Conservation (phyloP, 2,113 vertebrate genomes). For the Ivindomyrus marchei region DNA sequence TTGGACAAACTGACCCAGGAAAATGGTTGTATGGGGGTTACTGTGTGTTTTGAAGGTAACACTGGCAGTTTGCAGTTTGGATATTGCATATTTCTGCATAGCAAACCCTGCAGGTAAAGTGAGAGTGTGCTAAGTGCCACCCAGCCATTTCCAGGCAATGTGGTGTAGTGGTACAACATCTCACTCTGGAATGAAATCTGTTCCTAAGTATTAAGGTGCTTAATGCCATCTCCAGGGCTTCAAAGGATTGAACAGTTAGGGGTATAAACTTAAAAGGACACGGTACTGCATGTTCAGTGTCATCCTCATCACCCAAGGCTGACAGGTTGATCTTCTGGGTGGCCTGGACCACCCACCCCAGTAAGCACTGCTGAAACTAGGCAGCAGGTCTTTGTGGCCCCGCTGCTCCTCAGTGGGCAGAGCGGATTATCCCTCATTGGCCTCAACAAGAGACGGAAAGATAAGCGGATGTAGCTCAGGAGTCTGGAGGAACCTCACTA, state of each 20-base stretch:
- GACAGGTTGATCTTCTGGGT: neutral
- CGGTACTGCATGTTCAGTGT: neutral
- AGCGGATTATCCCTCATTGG: neutral
- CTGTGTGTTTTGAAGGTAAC: neutral
- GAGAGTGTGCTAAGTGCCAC: neutral
- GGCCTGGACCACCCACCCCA: slow-evolving; percentile 3
- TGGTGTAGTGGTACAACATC: neutral
- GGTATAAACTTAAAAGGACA: neutral
- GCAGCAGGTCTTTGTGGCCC: neutral
- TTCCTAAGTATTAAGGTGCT: neutral
- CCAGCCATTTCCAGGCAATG: neutral
- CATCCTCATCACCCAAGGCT: neutral
- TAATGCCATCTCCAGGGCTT: neutral
- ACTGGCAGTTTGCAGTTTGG: neutral
- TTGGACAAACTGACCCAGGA: neutral
- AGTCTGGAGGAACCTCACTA: neutral
- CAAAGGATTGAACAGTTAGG: neutral
- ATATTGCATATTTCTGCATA: neutral
- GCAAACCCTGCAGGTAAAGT: neutral
- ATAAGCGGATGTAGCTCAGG: neutral
- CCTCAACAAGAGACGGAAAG: neutral
- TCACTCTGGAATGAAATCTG: neutral
- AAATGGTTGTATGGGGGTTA: neutral
- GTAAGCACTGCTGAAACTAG: neutral
- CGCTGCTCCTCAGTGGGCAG: neutral